Percentiles rank a stretch among this genome's conserved stretches.
Conservation (phyloP, 2,888 invertebrate genomes). For the Timema podura region DNA sequence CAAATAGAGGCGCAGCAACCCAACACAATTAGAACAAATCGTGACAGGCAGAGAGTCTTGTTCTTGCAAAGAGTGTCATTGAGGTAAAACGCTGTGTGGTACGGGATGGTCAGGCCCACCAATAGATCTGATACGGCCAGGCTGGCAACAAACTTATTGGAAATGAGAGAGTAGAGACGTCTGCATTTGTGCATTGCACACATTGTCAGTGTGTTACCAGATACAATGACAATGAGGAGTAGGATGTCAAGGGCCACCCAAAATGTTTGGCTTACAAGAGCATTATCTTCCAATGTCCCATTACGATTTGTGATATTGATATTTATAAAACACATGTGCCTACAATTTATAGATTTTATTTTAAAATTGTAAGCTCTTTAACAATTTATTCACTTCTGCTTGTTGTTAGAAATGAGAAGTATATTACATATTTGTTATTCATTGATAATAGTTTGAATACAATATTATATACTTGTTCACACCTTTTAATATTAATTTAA, state of each 20-base stretch:
- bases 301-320: background rate
- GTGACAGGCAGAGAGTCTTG: constrained; percentile 61
- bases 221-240: constrained; percentile 61
- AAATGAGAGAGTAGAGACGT: constrained; percentile 63
- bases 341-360: background rate
- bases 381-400: too few relatives aligned
- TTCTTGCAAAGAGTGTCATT: constrained; percentile 56
- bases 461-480: too few relatives aligned
- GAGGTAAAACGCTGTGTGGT: constrained; percentile 72
- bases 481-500: too few relatives aligned
- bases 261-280: constrained; percentile 25
- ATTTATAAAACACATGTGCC: background rate
- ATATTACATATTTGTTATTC: too few relatives aligned
- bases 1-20: constrained; percentile 75
- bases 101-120: constrained; percentile 72
- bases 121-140: constrained; percentile 74
- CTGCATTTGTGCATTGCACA: constrained; percentile 67
- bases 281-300: background rate
- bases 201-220: constrained; percentile 72
- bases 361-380: too few relatives aligned
- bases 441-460: too few relatives aligned
- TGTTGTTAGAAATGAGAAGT: too few relatives aligned
- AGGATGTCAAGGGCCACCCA: constrained; percentile 65
- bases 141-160: constrained; percentile 75
- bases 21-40: constrained; percentile 69